Percentiles rank a stretch among this genome's conserved stretches.
These are phyloP conservation scores for Mechanitis messenoides DNA, from an alignment of 2,888 invertebrate genomes.

Conservation along the genomic window DNA sequence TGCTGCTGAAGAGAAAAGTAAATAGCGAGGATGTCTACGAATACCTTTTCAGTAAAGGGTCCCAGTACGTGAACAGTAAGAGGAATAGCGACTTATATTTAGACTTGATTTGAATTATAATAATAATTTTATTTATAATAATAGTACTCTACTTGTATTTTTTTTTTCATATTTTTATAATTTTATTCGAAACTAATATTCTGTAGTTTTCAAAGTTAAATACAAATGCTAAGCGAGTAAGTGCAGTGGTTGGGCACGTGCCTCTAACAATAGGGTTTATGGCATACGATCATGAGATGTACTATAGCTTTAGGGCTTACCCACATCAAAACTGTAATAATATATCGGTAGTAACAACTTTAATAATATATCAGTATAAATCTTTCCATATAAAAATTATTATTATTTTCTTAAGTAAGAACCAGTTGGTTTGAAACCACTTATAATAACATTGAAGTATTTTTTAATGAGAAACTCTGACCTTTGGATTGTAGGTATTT, in stretches of 20 bases:
- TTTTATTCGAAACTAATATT: not conserved
- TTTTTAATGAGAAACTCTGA: too few relatives aligned
- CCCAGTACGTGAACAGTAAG: slow-evolving; percentile 32
- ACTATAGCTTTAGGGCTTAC: slow-evolving; percentile 17
- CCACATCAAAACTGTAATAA: too few relatives aligned
- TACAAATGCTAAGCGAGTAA: slow-evolving; percentile 7
- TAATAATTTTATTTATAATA: not conserved
- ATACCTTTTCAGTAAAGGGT: slow-evolving; percentile 38
- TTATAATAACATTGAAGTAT: too few relatives aligned
- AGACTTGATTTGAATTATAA: slow-evolving; percentile 1
- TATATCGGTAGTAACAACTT: too few relatives aligned
- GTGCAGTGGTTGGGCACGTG: slow-evolving; percentile 31
- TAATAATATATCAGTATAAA: too few relatives aligned
- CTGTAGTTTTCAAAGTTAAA: slow-evolving; percentile 5
- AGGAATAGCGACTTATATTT: not conserved
- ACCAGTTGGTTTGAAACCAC: too few relatives aligned
- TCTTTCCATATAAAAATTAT: too few relatives aligned
- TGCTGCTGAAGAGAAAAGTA: slow-evolving; percentile 33
- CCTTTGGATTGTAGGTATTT: not conserved
- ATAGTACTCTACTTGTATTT: not conserved
- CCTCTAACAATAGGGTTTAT: slow-evolving; percentile 35
- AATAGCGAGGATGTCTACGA: slow-evolving; percentile 22
- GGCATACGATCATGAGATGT: slow-evolving; percentile 25
- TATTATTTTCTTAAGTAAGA: too few relatives aligned
- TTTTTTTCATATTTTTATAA: not conserved